Evolutionary conservation across 2,888 invertebrate genomes (phyloP), one percentile per base, ranked within the genome.

Genomic region (Eupithecia dodoneata): DNA sequence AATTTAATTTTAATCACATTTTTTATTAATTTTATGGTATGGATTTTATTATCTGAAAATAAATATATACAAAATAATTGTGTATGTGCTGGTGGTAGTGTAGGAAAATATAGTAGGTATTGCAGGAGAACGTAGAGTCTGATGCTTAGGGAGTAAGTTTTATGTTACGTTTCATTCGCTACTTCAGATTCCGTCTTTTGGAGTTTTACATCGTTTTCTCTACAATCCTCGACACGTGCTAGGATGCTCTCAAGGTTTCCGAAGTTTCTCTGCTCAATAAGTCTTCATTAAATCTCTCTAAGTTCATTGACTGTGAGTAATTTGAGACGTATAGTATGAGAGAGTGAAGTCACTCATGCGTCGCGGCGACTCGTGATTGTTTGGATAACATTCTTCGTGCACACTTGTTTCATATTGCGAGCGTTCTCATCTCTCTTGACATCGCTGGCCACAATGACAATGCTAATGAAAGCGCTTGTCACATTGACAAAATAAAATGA

Each of bases 291-390:
- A 59, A 65, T 73, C 44, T 73, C 73, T 71, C 66, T 63, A 76
- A 75, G 76, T 77, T 79, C 79, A 71, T 45, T 72, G 79, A 75
- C 79, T 72, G 71, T 47, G 47, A 30, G 70, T 69, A n/a, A n/a
- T 67, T 55, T 71, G 65, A 75, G 75, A 73, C 70, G 49, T 73
- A 9, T 45, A 45, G 66, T 44, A 49, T 71, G 77, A 65, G 81
- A 82, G 82, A 82, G 82, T 82, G 81, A 78, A 81, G 74, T 73
- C 80, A 76, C 76, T 82, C 71, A 76, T 79, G 79, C 82, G 80
- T 79, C 67, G 79, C 82, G 79, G 79, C 69, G 74, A 79, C 67
- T 69, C 67, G 71, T 67, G 67, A 78, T 80, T 78, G 79, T 81
- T 80, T 77, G 73, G 81, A 79, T 77, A 77, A 70, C 81, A 81